Base-by-base conservation (phyloP, 2,888 invertebrate genomes). In the Nematopogon swammerdamellus region DNA sequence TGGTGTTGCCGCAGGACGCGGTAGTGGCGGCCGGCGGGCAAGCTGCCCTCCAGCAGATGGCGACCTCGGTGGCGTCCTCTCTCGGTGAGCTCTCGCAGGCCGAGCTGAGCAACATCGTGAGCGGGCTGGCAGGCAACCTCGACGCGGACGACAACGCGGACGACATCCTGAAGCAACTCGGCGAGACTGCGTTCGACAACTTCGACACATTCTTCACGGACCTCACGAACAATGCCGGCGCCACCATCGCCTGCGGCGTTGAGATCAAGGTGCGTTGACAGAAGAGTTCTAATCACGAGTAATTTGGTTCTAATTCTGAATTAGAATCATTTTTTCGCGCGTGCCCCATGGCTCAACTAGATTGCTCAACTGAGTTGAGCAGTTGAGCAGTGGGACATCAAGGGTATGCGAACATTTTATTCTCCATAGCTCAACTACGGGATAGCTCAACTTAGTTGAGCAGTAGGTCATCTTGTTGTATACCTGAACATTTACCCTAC, bases 181-280 rank as follows among this genome's bases (percentile, higher is more conserved):
- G 89, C 30, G 93, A 93, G 60, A 88, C 91, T 49, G 86, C 91
- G 52, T 93, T 94, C 63, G 93, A 94, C 56, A 83, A 84, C 68
- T 85, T 95, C 58, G 94, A 95, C 63, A 89, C 87, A 57, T 85
- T 91, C 63, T 84, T 91, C 59, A 87, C 89, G 52, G 91, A 91
- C 67, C 81, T 91, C 61, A 89, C 88, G 46, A 82, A 83, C 55
- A 82, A 85, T 30, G 76, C 75, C 48, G 92, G 82, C 86, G 20
- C 17, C 45, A 19, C 8, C 19, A 19, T 45, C 16, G 19, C 16
- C 11, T 19, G 60, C 63, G 47, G 73, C 65, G 50, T 86, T 58
- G 88, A 88, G 66, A 88, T 89, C 62, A 88, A 89, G 83, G 88
- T 88, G 65, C 65, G 67, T 25, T 25, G 4, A 25, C 25, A 25